Conservation (phyloP, 2,113 vertebrate species). For the Hippocampus guttulatus region DNA sequence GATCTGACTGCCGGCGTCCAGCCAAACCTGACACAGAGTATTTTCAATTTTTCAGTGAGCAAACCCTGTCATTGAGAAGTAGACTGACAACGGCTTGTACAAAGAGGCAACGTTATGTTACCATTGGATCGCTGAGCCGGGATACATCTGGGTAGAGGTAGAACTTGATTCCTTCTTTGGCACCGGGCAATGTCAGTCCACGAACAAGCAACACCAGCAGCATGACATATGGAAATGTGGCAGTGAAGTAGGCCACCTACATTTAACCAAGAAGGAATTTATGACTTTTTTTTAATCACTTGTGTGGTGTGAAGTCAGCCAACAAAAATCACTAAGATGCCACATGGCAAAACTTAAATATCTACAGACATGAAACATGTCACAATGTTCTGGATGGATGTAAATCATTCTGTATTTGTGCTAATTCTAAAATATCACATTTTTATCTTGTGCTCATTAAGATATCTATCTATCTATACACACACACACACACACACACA, state of each 20-base stretch:
- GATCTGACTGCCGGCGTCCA: slow-evolving; percentile 77
- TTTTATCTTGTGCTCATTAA: too few relatives aligned
- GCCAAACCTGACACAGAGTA: slow-evolving; percentile 67
- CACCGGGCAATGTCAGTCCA: slow-evolving; percentile 86
- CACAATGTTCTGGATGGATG: too few relatives aligned
- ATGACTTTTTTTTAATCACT: too few relatives aligned
- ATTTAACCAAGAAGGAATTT: not conserved
- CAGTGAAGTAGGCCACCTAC: slow-evolving; percentile 95
- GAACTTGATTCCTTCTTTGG: slow-evolving; percentile 82
- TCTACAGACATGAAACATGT: too few relatives aligned
- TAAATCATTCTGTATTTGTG: too few relatives aligned
- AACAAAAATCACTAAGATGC: not conserved
- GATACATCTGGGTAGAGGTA: slow-evolving; percentile 88
- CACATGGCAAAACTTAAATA: not conserved
- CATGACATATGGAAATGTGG: slow-evolving; percentile 91
- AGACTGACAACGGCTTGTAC: not conserved
- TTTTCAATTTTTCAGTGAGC: not conserved
- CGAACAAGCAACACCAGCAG: slow-evolving; percentile 83
- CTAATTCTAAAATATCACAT: too few relatives aligned
- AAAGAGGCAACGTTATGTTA: slow-evolving; percentile 31
- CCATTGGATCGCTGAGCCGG: slow-evolving; percentile 87
- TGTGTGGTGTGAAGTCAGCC: too few relatives aligned
- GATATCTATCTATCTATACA: too few relatives aligned
- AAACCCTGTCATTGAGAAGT: not conserved
- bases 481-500: too few relatives aligned